These are phyloP conservation scores for Aepyceros melampus DNA, from an alignment of 2,113 vertebrate species.

Conservation along the genomic window DNA sequence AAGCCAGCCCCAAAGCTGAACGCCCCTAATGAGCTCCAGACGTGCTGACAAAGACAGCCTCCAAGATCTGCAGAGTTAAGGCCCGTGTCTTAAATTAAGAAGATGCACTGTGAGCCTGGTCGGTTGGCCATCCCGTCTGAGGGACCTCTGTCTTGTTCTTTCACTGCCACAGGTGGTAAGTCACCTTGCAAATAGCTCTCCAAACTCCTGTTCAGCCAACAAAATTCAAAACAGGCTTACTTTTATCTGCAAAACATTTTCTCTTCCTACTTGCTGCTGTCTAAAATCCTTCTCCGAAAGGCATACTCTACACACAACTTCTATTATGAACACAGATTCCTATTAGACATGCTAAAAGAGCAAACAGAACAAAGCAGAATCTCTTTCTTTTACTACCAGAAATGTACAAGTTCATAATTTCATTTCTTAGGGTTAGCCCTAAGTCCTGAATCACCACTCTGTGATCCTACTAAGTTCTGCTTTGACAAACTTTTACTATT, in stretches of 20 bases:
- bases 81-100: not conserved
- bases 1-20: not conserved
- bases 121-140: not conserved
- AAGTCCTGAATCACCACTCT: not conserved
- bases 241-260: not conserved
- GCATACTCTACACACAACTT: not conserved
- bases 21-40: not conserved
- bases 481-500: not conserved
- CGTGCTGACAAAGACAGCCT: not conserved
- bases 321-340: not conserved
- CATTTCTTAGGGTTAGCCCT: not conserved
- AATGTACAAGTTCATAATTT: not conserved
- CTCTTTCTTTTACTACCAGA: not conserved
- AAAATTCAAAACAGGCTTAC: not conserved
- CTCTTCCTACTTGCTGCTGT: not conserved
- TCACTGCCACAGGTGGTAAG: not conserved
- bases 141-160: not conserved
- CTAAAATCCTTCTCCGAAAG: not conserved
- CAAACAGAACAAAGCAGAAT: not conserved
- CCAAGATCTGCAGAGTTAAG: not conserved
- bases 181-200: not conserved
- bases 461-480: not conserved
- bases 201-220: not conserved
- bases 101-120: not conserved
- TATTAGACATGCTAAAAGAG: not conserved